Base-by-base conservation (phyloP, 1,140 invertebrate species). In the Periplaneta americana region DNA sequence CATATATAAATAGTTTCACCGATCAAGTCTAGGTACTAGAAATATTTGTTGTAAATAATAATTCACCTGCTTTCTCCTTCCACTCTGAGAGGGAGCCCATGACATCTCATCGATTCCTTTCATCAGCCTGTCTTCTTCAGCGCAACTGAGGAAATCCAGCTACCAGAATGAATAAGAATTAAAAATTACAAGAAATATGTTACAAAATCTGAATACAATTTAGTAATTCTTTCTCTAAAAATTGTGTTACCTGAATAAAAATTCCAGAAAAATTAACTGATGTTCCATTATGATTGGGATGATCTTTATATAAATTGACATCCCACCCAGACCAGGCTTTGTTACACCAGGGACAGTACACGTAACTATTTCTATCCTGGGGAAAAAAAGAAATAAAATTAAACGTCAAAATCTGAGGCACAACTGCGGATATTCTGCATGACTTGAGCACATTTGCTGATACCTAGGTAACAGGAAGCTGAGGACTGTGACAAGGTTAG, bases 61-160 rank as follows among this genome's bases (percentile, higher is more conserved):
- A 83, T 34, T 76, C 87, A 94, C 93, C 90, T 98, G 97, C 88
- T 99, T 99, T 83, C 96, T 92, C 79, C 98, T 91, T 6, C 98
- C 98, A 88, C 98, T 99, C 89, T 99, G 98, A 2, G 98, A 99
- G 39, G 91, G 89, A 83, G 95, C 93, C 98, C 98, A 99, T 8
- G 94, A 93, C 77, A 97, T 89, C 79, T 90, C 86, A 88, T 99
- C 96, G 77, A 99, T 93, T 31, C 91, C 89, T 76, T 89, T 85
- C 39, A 96, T 91, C 31, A 99, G 88, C 18, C 86, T 83, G 0
- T 86, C 82, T 85, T 96, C 95, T 88, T 99, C 97, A 48, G 91
- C 86, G 77, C 87, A 84, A 37, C 87, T 92, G 80, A 99, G 88
- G 87, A 98, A 98, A 86, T 97, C 90, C 81, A 91, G 84, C 87